Percentiles rank a stretch among this genome's conserved stretches.
Evolutionary conservation across 2,888 invertebrate genomes (phyloP).

Genomic region (Tachina lurida): DNA sequence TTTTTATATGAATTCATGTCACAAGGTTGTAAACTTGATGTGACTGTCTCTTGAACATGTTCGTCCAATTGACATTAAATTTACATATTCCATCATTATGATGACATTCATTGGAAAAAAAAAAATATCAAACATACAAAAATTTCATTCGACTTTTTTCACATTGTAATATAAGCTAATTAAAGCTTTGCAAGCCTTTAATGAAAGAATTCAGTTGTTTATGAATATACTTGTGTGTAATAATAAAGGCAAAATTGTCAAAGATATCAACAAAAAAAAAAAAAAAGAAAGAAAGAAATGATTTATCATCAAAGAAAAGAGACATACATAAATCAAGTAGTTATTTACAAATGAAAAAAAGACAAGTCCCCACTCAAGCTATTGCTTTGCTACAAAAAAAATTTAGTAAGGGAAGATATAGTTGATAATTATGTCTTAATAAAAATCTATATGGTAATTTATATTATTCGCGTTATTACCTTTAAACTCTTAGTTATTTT

Average conservation of each 20-base stretch:
- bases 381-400: not conserved
- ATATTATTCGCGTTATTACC: no score
- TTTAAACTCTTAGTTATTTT: no score
- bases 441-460: no score
- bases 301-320: not conserved
- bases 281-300: not conserved
- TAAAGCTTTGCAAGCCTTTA: slow-evolving; percentile 16
- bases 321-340: not conserved
- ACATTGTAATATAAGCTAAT: slow-evolving; percentile 19
- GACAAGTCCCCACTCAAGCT: not conserved
- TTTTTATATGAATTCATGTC: slow-evolving; percentile 24
- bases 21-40: slow-evolving; percentile 51
- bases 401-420: no score
- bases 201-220: slow-evolving; percentile 2
- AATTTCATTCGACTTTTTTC: not conserved
- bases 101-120: slow-evolving; percentile 9
- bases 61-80: slow-evolving; percentile 46
- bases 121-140: slow-evolving; percentile 9
- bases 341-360: not conserved
- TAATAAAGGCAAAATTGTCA: not conserved
- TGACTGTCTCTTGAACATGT: slow-evolving; percentile 25
- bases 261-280: not conserved
- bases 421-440: no score
- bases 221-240: not conserved
- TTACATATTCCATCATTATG: slow-evolving; percentile 37